A percentile compares a stretch with the other conserved stretches of the same genome.
These are phyloP conservation scores for Encarsia formosa DNA, from an alignment of 2,888 invertebrate genomes.

Conservation along the genomic window DNA sequence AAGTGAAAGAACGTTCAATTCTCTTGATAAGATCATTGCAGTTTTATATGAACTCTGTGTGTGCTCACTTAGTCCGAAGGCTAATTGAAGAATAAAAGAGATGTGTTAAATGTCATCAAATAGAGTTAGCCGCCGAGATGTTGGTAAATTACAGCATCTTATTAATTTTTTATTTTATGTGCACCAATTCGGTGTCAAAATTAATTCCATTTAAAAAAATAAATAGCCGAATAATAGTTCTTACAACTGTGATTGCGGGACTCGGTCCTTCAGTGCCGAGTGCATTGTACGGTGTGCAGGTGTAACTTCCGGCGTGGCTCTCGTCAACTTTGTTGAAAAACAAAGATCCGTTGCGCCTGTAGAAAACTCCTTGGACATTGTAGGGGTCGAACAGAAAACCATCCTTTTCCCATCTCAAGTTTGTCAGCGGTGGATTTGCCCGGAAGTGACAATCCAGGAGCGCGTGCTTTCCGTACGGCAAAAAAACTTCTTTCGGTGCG, in stretches of 20 bases:
- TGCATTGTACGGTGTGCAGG: constrained; percentile 87
- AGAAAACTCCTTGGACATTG: constrained; percentile 81
- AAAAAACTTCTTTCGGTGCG: constrained; percentile 77
- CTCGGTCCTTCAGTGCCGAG: constrained; percentile 84
- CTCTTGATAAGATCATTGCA: background rate
- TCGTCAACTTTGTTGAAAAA: constrained; percentile 80
- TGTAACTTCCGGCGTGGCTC: constrained; percentile 81
- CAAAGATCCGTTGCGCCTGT: constrained; percentile 78
- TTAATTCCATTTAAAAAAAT: too few relatives aligned
- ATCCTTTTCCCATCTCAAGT: constrained; percentile 90
- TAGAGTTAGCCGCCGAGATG: constrained; percentile 37
- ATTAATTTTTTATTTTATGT: constrained; percentile 14
- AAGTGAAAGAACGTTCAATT: constrained; percentile 1
- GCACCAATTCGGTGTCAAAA: too few relatives aligned
- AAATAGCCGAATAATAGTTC: constrained; percentile 21
- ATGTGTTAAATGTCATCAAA: constrained; percentile 31
- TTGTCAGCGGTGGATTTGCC: constrained; percentile 86
- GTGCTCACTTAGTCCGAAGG: background rate
- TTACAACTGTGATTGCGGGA: constrained; percentile 70
- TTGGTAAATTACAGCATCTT: constrained; percentile 6
- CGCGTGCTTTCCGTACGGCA: constrained; percentile 78
- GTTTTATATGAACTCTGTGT: background rate
- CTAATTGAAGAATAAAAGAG: constrained; percentile 40
- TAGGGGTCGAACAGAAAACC: constrained; percentile 86
- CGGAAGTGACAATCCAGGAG: constrained; percentile 87